A percentile compares a stretch with the other conserved stretches of the same genome.
Conservation (phyloP, 2,113 vertebrate genomes). For the Laticauda laticaudata region DNA sequence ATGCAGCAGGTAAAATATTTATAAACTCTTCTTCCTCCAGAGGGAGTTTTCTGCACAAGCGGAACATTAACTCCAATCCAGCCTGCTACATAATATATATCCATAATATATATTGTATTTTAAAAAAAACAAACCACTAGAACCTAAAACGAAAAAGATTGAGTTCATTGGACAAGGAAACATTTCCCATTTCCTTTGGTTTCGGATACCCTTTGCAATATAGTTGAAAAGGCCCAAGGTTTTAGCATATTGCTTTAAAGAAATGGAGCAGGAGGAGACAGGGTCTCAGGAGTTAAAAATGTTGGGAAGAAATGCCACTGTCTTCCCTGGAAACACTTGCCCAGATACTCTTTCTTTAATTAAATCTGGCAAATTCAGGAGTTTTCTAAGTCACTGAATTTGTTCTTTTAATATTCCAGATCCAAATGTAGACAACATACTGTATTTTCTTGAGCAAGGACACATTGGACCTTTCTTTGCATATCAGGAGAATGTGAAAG, state of each 20-base stretch:
- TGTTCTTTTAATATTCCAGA: neutral
- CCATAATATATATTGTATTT: neutral
- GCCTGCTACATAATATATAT: conserved; percentile 13
- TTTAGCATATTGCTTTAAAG: neutral
- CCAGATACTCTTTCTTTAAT: neutral
- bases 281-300: neutral
- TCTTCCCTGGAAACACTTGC: neutral
- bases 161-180: neutral
- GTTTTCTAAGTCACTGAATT: neutral
- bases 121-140: neutral
- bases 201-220: neutral
- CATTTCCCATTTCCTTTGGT: neutral
- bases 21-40: conserved; percentile 62
- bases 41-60: conserved; percentile 65
- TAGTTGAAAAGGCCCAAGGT: neutral
- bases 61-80: conserved; percentile 44
- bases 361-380: neutral
- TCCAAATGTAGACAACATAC: neutral
- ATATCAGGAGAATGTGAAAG: neutral
- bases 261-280: neutral
- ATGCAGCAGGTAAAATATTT: conserved; percentile 68
- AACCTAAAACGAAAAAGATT: neutral
- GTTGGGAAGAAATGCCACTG: neutral
- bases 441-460: neutral
- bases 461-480: neutral